phyloP scores from a whole-genome alignment of 2,113 vertebrate species.

The Catagonus wagneri region DNA sequence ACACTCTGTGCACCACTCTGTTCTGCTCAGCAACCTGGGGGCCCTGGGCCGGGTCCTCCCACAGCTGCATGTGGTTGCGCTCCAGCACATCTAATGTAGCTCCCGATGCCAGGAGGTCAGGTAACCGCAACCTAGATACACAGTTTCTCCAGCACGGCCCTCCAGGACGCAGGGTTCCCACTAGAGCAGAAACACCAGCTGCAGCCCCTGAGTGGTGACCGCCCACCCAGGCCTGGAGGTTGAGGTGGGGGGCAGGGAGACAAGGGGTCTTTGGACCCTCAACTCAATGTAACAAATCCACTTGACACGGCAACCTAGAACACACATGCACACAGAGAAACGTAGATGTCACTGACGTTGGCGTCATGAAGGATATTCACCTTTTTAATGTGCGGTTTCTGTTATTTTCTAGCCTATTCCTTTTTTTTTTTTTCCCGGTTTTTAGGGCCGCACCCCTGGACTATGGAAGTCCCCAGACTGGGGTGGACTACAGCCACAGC shows the following conservation, averaged over 20 bases:
- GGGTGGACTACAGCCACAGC: too few relatives aligned
- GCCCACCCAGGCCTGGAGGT: accelerated
- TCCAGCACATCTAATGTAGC: accelerated
- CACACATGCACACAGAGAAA: neutral
- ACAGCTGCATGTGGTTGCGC: accelerated
- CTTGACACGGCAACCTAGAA: neutral
- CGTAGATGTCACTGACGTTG: neutral
- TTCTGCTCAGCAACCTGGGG: neutral
- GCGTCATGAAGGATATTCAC: neutral
- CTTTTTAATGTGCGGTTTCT: neutral
- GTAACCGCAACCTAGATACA: neutral
- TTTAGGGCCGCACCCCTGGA: too few relatives aligned
- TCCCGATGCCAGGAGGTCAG: accelerated
- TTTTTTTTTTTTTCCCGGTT: neutral
- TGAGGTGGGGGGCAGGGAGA: neutral
- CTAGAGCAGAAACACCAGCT: neutral
- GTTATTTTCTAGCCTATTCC: neutral
- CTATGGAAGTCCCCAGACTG: too few relatives aligned
- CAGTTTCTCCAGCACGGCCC: neutral
- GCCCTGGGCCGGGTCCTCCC: neutral
- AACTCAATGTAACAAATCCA: neutral
- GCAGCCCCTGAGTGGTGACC: neutral
- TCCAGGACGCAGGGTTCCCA: neutral
- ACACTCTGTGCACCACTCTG: neutral
- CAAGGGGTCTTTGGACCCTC: neutral